Evolutionary conservation across 2,797 vertebrate genomes (phyloP), one percentile per base, ranked within the genome.

Genomic region (Craterocephalus amniculus): DNA sequence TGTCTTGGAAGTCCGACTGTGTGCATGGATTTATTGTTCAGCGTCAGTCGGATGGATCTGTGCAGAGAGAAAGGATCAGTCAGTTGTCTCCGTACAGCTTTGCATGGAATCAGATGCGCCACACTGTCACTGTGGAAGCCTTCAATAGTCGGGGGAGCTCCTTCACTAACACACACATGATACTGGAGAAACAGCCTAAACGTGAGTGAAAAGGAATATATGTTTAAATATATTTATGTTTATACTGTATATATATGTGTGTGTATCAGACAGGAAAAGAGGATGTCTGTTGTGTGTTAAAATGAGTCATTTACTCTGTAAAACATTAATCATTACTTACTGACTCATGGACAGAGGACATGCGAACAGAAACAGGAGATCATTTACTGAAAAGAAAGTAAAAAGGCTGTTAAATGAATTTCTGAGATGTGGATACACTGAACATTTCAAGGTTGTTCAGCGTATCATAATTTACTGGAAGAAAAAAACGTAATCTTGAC

Each of bases 71-170:
- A 26, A 58, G 51, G 27, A 89, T 94, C 1, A 88, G 89, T 43
- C 80, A 81, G 58, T 81, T 76, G 22, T 94, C 95, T 11, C 91
- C 81, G 26, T 94, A 94, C 85, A 95, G 92, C 0, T 98, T 98
- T 40, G 83, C 89, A 0, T 96, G 96, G 96, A 81, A 82, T 20
- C 94, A 94, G 24, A 91, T 89, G 40, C 74, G 65, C 0, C 95
- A 96, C 18, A 94, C 90, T 0, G 14, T 99, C 58, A 96, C 94
- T 0, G 77, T 99, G 48, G 63, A 94, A 76, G 95, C 97, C 32
- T 67, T 91, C 88, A 99, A 99, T 56, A 95, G 93, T n/a, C 2
- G 96, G 35, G 98, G 97, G 2, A 80, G 83, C 70, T 99, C 98
- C 1, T 49, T 65, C 11, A 10, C 81, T 49, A 99, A 99, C 89